Evolutionary conservation across 1,140 invertebrate genomes (phyloP).

Genomic region (Danaus melanippus): DNA sequence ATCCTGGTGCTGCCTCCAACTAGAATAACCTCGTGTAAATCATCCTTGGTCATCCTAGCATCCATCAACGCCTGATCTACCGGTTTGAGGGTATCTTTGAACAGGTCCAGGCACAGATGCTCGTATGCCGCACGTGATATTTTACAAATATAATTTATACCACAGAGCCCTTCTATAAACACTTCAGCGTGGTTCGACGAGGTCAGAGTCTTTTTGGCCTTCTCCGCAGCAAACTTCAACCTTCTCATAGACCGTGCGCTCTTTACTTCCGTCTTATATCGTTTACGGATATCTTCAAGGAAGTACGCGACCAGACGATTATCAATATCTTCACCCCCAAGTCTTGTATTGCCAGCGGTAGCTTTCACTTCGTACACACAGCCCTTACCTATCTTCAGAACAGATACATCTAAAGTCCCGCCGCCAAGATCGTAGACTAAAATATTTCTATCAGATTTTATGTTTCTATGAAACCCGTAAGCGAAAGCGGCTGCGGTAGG

Average conservation of each 20-base stretch:
- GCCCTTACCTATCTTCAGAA: conserved; percentile 82
- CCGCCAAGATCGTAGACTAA: conserved; percentile 78
- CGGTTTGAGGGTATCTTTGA: conserved; percentile 52
- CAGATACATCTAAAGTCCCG: conserved; percentile 83
- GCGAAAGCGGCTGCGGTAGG: conserved; percentile 82
- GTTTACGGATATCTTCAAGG: conserved; percentile 65
- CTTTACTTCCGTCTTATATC: conserved; percentile 68
- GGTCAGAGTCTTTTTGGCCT: conserved; percentile 85
- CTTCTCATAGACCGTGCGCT: conserved; percentile 73
- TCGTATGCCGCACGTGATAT: conserved; percentile 61
- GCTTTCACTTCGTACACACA: conserved; percentile 79
- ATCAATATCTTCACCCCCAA: conserved; percentile 85
- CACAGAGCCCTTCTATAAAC: conserved; percentile 82
- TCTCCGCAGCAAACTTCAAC: conserved; percentile 85
- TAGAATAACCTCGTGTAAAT: conserved; percentile 78
- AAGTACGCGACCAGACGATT: conserved; percentile 80
- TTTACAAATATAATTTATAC: conserved; percentile 42
- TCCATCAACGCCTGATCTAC: conserved; percentile 72
- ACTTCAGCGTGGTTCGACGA: conserved; percentile 82
- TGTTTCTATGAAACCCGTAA: conserved; percentile 79
- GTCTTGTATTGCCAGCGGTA: conserved; percentile 75
- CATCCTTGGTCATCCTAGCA: conserved; percentile 76
- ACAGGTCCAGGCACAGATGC: conserved; percentile 70
- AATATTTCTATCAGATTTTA: conserved; percentile 75
- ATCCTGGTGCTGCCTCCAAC: conserved; percentile 81